A percentile compares a stretch with the other conserved stretches of the same genome.
phyloP scores from a whole-genome alignment of 2,888 invertebrate species.

The Protonemura montana region DNA sequence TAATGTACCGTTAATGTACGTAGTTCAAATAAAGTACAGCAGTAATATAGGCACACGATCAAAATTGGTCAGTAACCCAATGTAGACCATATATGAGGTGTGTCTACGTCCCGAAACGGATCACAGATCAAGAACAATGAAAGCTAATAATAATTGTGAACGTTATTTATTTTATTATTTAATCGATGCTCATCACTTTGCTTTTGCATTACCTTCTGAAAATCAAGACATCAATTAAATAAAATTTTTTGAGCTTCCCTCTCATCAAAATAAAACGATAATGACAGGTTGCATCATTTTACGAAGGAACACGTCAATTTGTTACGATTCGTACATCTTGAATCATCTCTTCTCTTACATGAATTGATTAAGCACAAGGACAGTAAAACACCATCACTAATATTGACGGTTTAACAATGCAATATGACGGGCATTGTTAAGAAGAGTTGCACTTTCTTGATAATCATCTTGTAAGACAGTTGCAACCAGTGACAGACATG shows the following conservation, averaged over 20 bases:
- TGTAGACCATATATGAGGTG: background rate
- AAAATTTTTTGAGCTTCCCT: background rate
- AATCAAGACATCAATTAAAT: background rate
- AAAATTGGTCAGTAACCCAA: background rate
- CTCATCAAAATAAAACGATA: background rate
- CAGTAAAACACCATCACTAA: background rate
- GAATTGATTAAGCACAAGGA: constrained; percentile 1
- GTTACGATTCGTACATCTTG: background rate
- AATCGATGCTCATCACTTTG: background rate
- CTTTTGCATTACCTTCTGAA: background rate
- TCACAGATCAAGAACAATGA: background rate
- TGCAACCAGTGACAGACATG: background rate
- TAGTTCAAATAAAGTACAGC: background rate
- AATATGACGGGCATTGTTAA: background rate
- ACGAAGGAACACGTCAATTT: background rate
- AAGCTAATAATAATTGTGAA: background rate
- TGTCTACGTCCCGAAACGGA: background rate
- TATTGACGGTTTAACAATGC: background rate
- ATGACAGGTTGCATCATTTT: background rate
- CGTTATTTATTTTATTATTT: background rate
- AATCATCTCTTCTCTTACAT: background rate
- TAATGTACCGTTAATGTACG: background rate
- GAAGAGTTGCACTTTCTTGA: background rate
- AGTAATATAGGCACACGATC: no score
- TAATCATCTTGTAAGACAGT: background rate